These are phyloP conservation scores for Smutsia temminckii DNA, from an alignment of 2,797 vertebrate species.

Conservation along the genomic window DNA sequence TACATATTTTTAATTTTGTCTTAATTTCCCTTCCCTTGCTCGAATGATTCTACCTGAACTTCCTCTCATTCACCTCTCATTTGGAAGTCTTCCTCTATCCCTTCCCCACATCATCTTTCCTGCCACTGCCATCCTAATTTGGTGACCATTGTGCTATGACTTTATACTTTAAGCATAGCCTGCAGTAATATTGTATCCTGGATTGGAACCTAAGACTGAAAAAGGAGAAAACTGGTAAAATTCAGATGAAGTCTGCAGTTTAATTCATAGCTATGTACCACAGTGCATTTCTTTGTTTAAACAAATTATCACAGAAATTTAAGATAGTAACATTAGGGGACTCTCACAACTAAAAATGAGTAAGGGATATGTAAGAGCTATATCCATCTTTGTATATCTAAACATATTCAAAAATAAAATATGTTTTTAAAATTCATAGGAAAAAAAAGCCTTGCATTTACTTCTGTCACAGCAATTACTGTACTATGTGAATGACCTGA, in stretches of 20 bases:
- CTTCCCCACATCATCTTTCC: not conserved
- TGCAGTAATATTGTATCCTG: not conserved
- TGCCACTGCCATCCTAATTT: not conserved
- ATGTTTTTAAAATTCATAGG: not conserved
- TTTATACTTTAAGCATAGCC: not conserved
- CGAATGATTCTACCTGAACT: not conserved
- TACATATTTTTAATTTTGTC: not conserved
- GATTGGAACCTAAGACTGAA: not conserved
- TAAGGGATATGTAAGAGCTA: not conserved
- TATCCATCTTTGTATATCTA: not conserved
- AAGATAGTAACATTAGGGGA: not conserved
- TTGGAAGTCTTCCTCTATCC: not conserved
- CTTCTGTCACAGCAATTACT: not conserved
- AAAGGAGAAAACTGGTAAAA: not conserved
- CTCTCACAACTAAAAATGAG: not conserved
- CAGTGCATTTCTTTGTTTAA: not conserved
- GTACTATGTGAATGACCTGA: not conserved
- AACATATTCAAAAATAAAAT: slow-evolving; percentile 16
- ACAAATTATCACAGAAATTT: not conserved
- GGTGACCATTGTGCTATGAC: not conserved
- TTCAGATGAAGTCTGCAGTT: not conserved
- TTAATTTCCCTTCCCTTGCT: not conserved
- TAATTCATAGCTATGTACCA: not conserved
- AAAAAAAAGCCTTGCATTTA: not conserved
- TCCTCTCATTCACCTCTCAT: not conserved